Conservation (phyloP, 2,113 vertebrate genomes). For the Cebus imitator region DNA sequence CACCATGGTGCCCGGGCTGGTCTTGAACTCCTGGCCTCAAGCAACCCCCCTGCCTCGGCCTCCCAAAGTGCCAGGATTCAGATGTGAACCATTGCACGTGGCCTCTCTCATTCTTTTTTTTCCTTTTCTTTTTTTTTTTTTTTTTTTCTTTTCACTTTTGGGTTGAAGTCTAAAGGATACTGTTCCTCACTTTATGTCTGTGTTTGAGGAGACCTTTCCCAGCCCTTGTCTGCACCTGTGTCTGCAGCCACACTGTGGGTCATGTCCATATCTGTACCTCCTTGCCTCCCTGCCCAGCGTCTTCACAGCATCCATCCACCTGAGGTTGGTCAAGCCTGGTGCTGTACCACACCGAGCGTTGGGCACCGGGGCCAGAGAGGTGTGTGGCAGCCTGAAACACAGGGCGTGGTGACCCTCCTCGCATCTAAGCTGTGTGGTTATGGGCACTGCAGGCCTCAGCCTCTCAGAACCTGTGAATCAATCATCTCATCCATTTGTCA, state of each 20-base stretch:
- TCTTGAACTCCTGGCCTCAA: no score
- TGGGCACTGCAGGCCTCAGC: not conserved
- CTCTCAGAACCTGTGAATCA: not conserved
- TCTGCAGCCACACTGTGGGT: not conserved
- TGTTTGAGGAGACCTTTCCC: not conserved
- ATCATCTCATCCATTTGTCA: not conserved
- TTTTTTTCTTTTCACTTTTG: not conserved
- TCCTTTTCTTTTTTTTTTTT: not conserved
- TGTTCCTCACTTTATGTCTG: not conserved
- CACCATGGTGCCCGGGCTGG: no score
- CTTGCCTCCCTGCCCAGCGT: not conserved
- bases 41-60: no score
- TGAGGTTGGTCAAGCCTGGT: not conserved
- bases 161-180: not conserved
- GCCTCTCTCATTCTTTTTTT: no score
- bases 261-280: not conserved
- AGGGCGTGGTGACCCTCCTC: not conserved
- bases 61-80: no score
- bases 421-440: not conserved
- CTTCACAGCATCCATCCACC: not conserved
- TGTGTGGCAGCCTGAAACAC: not conserved
- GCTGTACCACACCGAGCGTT: not conserved
- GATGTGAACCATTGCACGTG: no score
- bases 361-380: not conserved
- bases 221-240: not conserved